Base-by-base conservation (phyloP, 1,140 invertebrate species). In the Caenorhabditis remanei region DNA sequence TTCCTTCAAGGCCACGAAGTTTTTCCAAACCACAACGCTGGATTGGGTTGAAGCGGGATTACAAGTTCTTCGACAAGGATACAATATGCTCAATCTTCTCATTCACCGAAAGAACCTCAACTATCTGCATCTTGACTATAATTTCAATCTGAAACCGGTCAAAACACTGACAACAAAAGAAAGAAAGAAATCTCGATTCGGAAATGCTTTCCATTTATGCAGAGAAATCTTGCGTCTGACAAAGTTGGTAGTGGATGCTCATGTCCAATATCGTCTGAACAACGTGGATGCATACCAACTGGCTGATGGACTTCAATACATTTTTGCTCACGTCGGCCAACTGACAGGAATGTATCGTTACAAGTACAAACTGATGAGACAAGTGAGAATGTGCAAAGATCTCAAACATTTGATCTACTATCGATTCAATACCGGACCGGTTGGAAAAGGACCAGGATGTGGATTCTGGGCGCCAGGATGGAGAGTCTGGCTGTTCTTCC, bases 351-450 rank as follows among this genome's bases (percentile, higher is more conserved):
- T 99, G 98, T 99, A 99, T 93, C 94, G 98, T 65, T 99, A 99
- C 94, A 99, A 99, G 92, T 99, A 99, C 94, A 99, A 99, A 93
- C 94, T 99, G 19, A 99, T 99, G 98, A 95, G 97, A 92, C 98
- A 99, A 94, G 99, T 99, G 89, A 94, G 98, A 82, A 99, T 99
- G 98, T 99, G 98, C 94, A 99, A 99, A 93, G 98, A 99, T 94
- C 94, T 99, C 88, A 99, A 99, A 92, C 98, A 99, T 95, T 94
- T 99, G 83, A 98, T 99, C 87, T 99, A 99, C 93, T 99, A 99
- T 94, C 95, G 98, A 87, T 99, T 99, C 93, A 99, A 99, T 93
- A 99, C 98, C 56, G 97, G 97, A 13, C 91, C 91, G 24, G 91
- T 92, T 50, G 91, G 97, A 6, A 99, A 99, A 94, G 98, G 98